Conservation (phyloP, 92 coral and sea anemone species). For the Porites evermanni region DNA sequence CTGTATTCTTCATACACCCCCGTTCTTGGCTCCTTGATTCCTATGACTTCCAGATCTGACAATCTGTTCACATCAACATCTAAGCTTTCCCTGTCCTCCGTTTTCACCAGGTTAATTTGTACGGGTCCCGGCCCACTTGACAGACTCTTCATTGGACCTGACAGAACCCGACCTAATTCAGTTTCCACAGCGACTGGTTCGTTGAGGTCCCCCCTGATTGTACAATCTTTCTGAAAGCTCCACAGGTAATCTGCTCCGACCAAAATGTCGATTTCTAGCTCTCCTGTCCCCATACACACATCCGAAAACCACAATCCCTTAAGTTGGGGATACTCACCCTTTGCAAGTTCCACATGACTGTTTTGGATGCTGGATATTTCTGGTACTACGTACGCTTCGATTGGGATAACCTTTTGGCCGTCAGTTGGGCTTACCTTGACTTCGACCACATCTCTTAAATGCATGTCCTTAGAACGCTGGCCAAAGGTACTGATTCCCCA, state of each 20-base stretch:
- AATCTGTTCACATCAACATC: slow-evolving; percentile 17
- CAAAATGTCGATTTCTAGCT: slow-evolving; percentile 44
- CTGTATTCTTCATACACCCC: slow-evolving; percentile 58
- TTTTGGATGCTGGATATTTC: slow-evolving; percentile 41
- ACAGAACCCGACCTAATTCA: slow-evolving; percentile 59
- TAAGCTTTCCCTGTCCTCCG: slow-evolving; percentile 13
- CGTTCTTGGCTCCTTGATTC: slow-evolving; percentile 44
- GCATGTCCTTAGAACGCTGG: neutral
- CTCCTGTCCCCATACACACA: slow-evolving; percentile 20
- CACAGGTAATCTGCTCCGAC: slow-evolving; percentile 56
- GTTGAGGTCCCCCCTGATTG: slow-evolving; percentile 33
- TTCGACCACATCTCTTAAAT: slow-evolving; percentile 40
- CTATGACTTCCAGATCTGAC: slow-evolving; percentile 58
- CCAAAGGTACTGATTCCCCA: slow-evolving; percentile 50
- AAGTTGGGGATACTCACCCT: slow-evolving; percentile 28
- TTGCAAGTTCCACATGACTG: slow-evolving; percentile 41
- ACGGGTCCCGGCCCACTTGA: neutral
- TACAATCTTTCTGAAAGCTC: slow-evolving; percentile 44
- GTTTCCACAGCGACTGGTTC: slow-evolving; percentile 61
- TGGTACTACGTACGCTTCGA: slow-evolving; percentile 61
- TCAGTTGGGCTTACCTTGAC: slow-evolving; percentile 30
- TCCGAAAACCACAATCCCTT: slow-evolving; percentile 61
- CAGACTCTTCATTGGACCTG: slow-evolving; percentile 51
- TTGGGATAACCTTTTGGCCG: slow-evolving; percentile 29
- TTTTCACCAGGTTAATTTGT: neutral